phyloP scores from a whole-genome alignment of 2,797 vertebrate species.

The Aphelocoma californica region DNA sequence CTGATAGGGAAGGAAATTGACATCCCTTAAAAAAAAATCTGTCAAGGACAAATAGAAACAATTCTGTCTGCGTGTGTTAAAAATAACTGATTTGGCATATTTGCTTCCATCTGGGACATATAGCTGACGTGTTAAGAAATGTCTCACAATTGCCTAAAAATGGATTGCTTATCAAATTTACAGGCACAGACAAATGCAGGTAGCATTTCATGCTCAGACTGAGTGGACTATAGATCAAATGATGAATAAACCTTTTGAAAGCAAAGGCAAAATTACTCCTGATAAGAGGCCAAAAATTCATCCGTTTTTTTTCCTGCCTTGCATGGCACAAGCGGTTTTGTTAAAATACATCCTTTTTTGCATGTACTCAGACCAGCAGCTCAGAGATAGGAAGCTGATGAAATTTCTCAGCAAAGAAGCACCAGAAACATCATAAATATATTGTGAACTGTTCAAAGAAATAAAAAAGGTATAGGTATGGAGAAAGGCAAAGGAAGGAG shows the following conservation, averaged over 20 bases:
- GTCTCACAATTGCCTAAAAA: neutral
- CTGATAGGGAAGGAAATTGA: neutral
- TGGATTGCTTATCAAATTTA: neutral
- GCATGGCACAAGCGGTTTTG: neutral
- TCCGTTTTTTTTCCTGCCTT: neutral
- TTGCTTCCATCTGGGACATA: neutral
- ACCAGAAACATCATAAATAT: neutral
- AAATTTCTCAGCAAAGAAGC: neutral
- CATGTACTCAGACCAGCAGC: neutral
- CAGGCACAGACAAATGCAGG: neutral
- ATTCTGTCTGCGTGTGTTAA: neutral
- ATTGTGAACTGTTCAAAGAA: neutral
- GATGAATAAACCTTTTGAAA: neutral
- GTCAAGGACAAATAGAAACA: neutral
- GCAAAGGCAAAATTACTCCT: neutral
- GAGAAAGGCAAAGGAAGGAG: neutral
- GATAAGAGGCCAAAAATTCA: neutral
- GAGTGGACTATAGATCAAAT: neutral
- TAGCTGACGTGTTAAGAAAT: neutral
- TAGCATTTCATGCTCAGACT: neutral
- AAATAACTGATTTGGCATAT: neutral
- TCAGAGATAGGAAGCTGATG: neutral
- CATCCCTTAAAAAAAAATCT: neutral
- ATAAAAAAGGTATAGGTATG: neutral
- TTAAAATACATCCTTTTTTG: neutral